Percentiles rank a stretch among this genome's conserved stretches.
These are phyloP conservation scores for Trichopoda pennipes DNA, from an alignment of 2,888 invertebrate genomes.

Conservation along the genomic window DNA sequence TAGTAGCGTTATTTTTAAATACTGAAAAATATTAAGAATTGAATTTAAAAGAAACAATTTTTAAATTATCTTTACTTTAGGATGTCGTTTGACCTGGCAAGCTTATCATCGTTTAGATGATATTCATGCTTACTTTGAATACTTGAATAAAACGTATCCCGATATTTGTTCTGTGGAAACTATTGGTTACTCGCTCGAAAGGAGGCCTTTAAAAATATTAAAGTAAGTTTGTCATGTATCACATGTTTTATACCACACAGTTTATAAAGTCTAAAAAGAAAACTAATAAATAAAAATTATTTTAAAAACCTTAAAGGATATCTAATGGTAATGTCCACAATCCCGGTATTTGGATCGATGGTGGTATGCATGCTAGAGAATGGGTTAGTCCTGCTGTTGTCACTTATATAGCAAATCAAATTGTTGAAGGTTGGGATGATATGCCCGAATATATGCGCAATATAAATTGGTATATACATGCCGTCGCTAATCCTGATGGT, in stretches of 20 bases:
- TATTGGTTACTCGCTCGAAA: conserved; percentile 89
- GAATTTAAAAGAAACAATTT: no score
- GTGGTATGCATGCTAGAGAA: conserved; percentile 93
- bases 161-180: conserved; percentile 86
- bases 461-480: conserved; percentile 90
- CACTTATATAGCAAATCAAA: conserved; percentile 87
- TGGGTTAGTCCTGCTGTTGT: conserved; percentile 92
- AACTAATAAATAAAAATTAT: no score
- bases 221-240: conserved; percentile 74
- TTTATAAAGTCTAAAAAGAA: not conserved
- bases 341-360: conserved; percentile 87
- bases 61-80: conserved; percentile 70
- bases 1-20: no score
- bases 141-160: conserved; percentile 87
- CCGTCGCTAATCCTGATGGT: conserved; percentile 91
- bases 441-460: conserved; percentile 86
- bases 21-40: no score
- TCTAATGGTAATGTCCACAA: conserved; percentile 85
- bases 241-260: not conserved
- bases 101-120: conserved; percentile 87
- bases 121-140: conserved; percentile 87
- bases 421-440: conserved; percentile 86
- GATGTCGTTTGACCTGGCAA: conserved; percentile 87
- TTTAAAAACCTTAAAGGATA: conserved; percentile 81
- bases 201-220: conserved; percentile 86